Conservation (phyloP, 2,888 invertebrate genomes). For the Corbicula japonica region DNA sequence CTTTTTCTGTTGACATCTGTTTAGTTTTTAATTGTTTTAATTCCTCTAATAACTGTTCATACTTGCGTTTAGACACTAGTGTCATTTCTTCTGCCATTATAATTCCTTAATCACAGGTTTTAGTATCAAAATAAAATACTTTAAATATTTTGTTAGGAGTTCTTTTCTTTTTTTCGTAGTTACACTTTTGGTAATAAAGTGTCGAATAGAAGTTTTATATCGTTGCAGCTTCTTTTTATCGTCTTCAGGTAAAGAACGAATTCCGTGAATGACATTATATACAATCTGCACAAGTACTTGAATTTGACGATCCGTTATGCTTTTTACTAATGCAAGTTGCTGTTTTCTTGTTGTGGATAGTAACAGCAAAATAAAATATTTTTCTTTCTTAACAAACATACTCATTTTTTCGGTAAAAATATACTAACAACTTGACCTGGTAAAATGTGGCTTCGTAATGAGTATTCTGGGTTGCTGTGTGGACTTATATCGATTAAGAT, state of each 20-base stretch:
- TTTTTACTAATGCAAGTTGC: slow-evolving; percentile 26
- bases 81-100: slow-evolving; percentile 36
- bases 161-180: slow-evolving; percentile 17
- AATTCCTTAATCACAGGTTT: slow-evolving; percentile 26
- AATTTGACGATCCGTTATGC: background rate
- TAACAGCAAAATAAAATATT: slow-evolving; percentile 16
- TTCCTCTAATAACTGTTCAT: slow-evolving; percentile 24
- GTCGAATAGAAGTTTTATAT: slow-evolving; percentile 21
- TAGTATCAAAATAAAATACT: too few species aligned
- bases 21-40: slow-evolving; percentile 19
- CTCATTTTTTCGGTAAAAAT: slow-evolving; percentile 43
- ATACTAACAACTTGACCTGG: slow-evolving; percentile 30
- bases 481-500: slow-evolving; percentile 40
- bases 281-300: slow-evolving; percentile 25
- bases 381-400: slow-evolving; percentile 26
- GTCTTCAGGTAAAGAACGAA: background rate
- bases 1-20: too few species aligned
- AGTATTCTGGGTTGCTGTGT: slow-evolving; percentile 32
- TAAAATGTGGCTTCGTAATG: slow-evolving; percentile 35
- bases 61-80: slow-evolving; percentile 15
- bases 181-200: slow-evolving; percentile 6
- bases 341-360: slow-evolving; percentile 17
- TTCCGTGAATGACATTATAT: slow-evolving; percentile 19
- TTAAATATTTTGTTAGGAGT: slow-evolving; percentile 24
- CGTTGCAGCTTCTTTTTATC: slow-evolving; percentile 31